phyloP scores from a whole-genome alignment of 1,140 invertebrate genomes.

The Meteorus sp. region DNA sequence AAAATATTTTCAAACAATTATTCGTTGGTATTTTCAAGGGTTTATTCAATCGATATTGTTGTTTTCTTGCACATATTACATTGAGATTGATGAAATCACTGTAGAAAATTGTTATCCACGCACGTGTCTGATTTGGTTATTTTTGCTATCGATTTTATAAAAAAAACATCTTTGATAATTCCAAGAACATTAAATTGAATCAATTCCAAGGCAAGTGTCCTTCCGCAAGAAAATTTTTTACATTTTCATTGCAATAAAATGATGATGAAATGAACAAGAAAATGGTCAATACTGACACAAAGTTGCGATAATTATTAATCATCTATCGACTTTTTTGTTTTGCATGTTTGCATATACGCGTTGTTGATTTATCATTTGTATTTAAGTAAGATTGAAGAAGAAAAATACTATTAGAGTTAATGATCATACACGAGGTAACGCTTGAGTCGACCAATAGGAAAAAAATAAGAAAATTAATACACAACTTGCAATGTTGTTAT shows the following conservation, averaged over 20 bases:
- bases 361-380: conserved; percentile 56
- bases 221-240: too few relatives aligned
- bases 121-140: too few relatives aligned
- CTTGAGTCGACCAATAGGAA: background rate
- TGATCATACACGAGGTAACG: background rate
- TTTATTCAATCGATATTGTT: too few relatives aligned
- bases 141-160: too few relatives aligned
- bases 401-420: background rate
- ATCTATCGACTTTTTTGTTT: conserved; percentile 46
- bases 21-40: background rate
- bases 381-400: conserved; percentile 27
- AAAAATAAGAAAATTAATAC: background rate
- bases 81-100: too few relatives aligned
- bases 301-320: conserved; percentile 12
- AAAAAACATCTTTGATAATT: conserved; percentile 7
- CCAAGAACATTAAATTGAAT: too few relatives aligned
- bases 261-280: background rate
- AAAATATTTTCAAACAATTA: background rate
- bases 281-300: conserved; percentile 4
- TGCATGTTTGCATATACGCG: conserved; percentile 55
- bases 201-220: too few relatives aligned
- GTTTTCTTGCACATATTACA: too few relatives aligned
- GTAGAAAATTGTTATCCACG: too few relatives aligned
- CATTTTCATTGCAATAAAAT: conserved; percentile 4
- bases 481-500: background rate